phyloP scores from a whole-genome alignment of 2,888 invertebrate genomes.

The Priocnemis perturbator region DNA sequence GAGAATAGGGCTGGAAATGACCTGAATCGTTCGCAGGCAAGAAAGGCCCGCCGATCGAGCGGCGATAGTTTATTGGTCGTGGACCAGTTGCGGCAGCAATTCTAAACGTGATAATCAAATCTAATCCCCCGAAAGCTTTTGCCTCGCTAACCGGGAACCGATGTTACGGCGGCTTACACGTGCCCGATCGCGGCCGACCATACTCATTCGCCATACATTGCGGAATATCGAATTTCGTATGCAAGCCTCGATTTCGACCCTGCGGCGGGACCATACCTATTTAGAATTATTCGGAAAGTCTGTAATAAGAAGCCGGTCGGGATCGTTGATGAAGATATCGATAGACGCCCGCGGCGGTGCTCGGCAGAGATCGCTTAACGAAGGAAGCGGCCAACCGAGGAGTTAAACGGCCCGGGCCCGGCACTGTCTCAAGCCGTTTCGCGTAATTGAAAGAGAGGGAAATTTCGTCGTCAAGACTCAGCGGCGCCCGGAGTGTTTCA shows the following conservation, averaged over 20 bases:
- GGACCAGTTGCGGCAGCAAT: too few species aligned
- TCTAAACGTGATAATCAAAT: slow-evolving; percentile 61
- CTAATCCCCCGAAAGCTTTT: slow-evolving; percentile 56
- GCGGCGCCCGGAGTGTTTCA: too few species aligned
- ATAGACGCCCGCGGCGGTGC: not conserved
- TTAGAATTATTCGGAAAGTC: slow-evolving; percentile 26
- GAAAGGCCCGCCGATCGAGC: too few species aligned
- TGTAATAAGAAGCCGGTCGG: slow-evolving; percentile 20
- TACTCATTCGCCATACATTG: slow-evolving; percentile 19
- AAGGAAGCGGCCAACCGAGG: too few species aligned
- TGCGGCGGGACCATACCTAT: slow-evolving; percentile 13
- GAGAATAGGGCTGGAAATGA: too few species aligned
- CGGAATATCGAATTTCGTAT: slow-evolving; percentile 45
- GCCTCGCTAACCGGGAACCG: slow-evolving; percentile 52
- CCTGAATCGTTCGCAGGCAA: too few species aligned
- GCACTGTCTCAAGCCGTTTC: too few species aligned
- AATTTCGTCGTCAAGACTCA: too few species aligned
- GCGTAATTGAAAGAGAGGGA: too few species aligned
- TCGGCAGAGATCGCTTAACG: too few species aligned
- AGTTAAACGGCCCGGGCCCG: too few species aligned
- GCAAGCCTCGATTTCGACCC: slow-evolving; percentile 24
- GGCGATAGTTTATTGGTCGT: too few species aligned
- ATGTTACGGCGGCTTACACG: slow-evolving; percentile 57
- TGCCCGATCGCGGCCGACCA: slow-evolving; percentile 1
- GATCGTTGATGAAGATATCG: slow-evolving; percentile 29